Percentiles rank a stretch among this genome's conserved stretches.
phyloP scores from a whole-genome alignment of 2,797 vertebrate species.

The Rhabdophis nuchalis region DNA sequence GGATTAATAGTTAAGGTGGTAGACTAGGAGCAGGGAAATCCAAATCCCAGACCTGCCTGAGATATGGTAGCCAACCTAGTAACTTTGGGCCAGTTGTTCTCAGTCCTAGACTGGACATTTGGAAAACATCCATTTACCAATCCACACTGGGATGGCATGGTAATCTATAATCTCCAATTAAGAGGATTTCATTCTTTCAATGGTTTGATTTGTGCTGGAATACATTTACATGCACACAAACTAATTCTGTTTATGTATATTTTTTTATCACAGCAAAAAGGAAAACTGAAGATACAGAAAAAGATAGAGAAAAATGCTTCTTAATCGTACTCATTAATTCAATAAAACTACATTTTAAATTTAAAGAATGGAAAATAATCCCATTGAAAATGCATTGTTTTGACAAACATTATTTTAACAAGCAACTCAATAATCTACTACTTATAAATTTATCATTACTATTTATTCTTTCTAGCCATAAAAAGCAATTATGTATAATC shows the following conservation, averaged over 20 bases:
- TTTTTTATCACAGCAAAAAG: neutral
- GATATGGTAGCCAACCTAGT: too few relatives aligned
- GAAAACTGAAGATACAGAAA: neutral
- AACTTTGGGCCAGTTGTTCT: neutral
- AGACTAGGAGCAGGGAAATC: neutral
- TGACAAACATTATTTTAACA: neutral
- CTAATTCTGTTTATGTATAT: neutral
- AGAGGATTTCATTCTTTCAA: too few relatives aligned
- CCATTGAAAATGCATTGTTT: neutral
- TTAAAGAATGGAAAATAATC: neutral
- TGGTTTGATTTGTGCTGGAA: too few relatives aligned
- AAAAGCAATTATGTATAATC: neutral
- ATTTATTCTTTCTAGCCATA: neutral
- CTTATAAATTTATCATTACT: neutral
- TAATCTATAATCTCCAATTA: too few relatives aligned
- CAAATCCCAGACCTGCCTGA: too few relatives aligned
- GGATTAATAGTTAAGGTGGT: neutral
- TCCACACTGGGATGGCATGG: too few relatives aligned
- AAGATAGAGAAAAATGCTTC: neutral
- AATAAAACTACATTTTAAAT: neutral
- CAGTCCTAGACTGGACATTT: neutral
- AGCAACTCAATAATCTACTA: neutral
- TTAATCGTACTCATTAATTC: neutral
- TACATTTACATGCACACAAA: too few relatives aligned
- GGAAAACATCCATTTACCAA: too few relatives aligned